phyloP scores from a whole-genome alignment of 2,888 invertebrate genomes.

The Ecliptopera silaceata region DNA sequence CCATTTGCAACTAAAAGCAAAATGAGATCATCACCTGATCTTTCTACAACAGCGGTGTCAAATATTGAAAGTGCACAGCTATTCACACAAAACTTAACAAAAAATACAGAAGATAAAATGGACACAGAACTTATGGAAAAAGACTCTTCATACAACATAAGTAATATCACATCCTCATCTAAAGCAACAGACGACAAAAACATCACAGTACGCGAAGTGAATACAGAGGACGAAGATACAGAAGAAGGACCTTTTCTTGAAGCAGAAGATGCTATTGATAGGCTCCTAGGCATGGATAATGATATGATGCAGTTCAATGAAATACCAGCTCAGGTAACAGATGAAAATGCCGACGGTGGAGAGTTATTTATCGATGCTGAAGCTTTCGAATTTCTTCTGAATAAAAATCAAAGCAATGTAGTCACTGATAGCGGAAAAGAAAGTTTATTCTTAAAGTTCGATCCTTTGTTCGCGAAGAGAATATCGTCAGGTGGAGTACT shows the following conservation, averaged over 20 bases:
- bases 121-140: conserved; percentile 47
- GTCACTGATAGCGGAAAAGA: conserved; percentile 74
- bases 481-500: conserved; percentile 64
- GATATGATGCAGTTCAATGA: conserved; percentile 64
- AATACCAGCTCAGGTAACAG: conserved; percentile 47
- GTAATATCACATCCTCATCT: conserved; percentile 51
- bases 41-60: conserved; percentile 22
- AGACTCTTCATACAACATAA: conserved; percentile 44
- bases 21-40: conserved; percentile 36
- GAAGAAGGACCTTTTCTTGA: conserved; percentile 73
- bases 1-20: conserved; percentile 42
- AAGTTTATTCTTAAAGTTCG: conserved; percentile 75
- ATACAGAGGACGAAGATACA: conserved; percentile 77
- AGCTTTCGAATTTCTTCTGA: conserved; percentile 72
- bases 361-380: conserved; percentile 77
- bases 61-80: conserved; percentile 20
- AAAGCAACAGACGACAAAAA: conserved; percentile 55
- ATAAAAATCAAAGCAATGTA: conserved; percentile 66
- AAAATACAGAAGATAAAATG: conserved; percentile 37
- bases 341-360: conserved; percentile 55
- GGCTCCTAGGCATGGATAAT: conserved; percentile 46
- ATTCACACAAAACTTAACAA: neutral
- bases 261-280: conserved; percentile 54
- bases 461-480: conserved; percentile 72
- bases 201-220: conserved; percentile 56